Evolutionary conservation across 1,140 invertebrate species (phyloP), one percentile per base, ranked within the genome.

Genomic region (Drosophila miranda): DNA sequence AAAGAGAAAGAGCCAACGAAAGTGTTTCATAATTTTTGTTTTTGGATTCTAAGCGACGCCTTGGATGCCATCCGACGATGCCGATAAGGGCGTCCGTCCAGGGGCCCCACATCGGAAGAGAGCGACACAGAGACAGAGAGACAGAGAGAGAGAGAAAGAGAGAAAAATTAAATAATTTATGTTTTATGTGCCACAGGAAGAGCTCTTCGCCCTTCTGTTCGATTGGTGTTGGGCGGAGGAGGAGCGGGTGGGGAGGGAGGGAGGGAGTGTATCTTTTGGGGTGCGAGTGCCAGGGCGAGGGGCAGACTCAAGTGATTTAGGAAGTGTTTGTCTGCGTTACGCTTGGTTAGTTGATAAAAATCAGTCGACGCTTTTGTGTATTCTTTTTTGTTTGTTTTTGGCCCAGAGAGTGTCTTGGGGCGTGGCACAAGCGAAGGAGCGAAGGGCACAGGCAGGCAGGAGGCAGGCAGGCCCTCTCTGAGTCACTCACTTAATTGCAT

Each of bases 301-400:
- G 16, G 44, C 23, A 30, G 59, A 83, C 67, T 89, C 84, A 78
- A 89, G 86, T 89, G 84, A 89, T 89, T 89, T 89, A 89, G 84
- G 84, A 89, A 89, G 84, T 89, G 84, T 89, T 89, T 89, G 84
- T 89, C 84, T 89, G 86, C 76, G 84, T 86, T 89, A 84, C 84
- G 86, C 84, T 89, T 89, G 84, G 86, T 83, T 89, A 89, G 86
- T 89, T 89, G 84, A 89, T 89, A 89, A 75, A 89, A 89, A 89
- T 89, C 84, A 89, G 84, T 75, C 82, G 72, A 75, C 72, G 76
- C 70, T 82, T 78, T 77, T 70, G 67, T 70, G 67, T 69, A 70
- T 70, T 70, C 67, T 38, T 67, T 49, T 56, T 23, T 72, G 44
- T 52, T 26, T 44, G 14, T 26, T 28, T 42, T 42, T 28, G 0